Evolutionary conservation across 2,888 invertebrate genomes (phyloP).

Genomic region (Cataglyphis livida): DNA sequence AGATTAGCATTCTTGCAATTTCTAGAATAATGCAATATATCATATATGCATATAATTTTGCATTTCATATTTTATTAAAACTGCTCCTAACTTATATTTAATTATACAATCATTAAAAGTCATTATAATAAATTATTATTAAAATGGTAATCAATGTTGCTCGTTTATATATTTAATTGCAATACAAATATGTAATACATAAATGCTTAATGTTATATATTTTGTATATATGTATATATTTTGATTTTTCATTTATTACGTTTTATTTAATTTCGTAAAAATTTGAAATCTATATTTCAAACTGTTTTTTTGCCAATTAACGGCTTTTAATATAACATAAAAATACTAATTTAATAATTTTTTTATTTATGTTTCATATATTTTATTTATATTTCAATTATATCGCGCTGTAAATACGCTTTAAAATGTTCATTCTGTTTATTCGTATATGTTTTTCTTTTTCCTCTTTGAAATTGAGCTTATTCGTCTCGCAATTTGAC

Average conservation of each 20-base stretch:
- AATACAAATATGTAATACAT: not conserved
- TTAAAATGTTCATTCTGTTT: not conserved
- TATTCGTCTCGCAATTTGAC: not conserved
- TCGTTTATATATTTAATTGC: not conserved
- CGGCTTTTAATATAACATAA: not conserved
- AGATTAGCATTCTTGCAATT: not conserved
- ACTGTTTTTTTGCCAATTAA: not conserved
- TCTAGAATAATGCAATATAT: not conserved
- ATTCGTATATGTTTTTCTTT: not conserved
- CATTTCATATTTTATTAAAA: not conserved
- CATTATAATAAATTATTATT: not conserved
- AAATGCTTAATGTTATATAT: not conserved
- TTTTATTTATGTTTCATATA: not conserved
- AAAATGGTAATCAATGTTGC: not conserved
- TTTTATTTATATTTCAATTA: not conserved
- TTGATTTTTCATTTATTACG: not conserved
- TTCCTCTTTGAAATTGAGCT: constrained; percentile 8
- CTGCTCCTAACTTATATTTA: constrained; percentile 8
- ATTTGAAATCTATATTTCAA: not conserved
- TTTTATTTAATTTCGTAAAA: constrained; percentile 2
- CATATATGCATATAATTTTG: not conserved
- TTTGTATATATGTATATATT: not conserved
- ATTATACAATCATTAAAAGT: not conserved
- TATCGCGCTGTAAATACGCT: not conserved
- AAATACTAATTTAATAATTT: constrained; percentile 2